Base-by-base conservation (phyloP, 2,797 vertebrate genomes). In the Enteromius mattozi region DNA sequence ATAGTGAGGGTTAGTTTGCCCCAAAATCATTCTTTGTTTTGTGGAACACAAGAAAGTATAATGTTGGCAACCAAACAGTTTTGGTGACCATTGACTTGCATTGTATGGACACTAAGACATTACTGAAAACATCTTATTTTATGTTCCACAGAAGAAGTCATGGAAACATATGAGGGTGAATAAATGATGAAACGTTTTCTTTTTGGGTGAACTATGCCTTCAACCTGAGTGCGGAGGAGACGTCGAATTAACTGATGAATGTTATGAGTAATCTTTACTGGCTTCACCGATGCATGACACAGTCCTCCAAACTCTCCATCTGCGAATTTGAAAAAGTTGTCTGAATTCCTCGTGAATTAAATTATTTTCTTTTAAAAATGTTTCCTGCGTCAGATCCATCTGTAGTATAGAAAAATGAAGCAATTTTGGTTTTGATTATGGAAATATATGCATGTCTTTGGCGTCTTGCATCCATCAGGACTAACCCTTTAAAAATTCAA, bases 371-470 rank as follows among this genome's bases (percentile, higher is more conserved):
- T 61, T 61, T n/a, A n/a, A 51, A 68, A 30, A 35, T 6, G 9
- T 54, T 27, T 77, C 47, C 47, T 56, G 35, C 61, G 17, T 51
- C 24, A 40, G 47, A 69, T 77, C n/a, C 12, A 30, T 77, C 72
- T 59, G 47, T 42, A 76, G 16, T 59, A 59, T 33, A 33, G 42
- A 56, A 47, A 74, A 81, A 42, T 42, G 0, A 3, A 65, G 13
- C 40, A 5, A 47, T 63, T 82, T 74, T 35, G 3, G 17, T 54
- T 80, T 79, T 79, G 40, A 79, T 79, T 65, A 80, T 68, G 63
- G 42, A n/a, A 49, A 81, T 71, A 1, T 27, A 13, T 81, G 33
- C 37, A 0, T 24, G 42, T 27, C 69, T 61, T 61, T 27, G n/a
- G 12, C 12, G n/a, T 61, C 56, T 16, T 35, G 16, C 16, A 66